These are phyloP conservation scores for Nephila pilipes DNA, from an alignment of 1,140 invertebrate genomes.

Conservation along the genomic window DNA sequence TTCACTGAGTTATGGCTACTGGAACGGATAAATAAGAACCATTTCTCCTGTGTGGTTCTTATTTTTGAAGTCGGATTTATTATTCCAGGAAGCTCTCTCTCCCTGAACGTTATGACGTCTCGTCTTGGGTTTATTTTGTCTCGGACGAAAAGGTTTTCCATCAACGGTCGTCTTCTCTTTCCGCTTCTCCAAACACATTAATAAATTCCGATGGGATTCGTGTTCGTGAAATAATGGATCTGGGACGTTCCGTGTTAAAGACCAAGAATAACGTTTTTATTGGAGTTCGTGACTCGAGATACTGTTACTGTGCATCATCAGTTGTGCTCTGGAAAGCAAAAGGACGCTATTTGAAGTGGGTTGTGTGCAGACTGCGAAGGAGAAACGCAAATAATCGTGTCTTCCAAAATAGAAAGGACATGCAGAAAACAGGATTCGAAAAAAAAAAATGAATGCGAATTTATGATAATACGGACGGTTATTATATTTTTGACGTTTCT, in stretches of 20 bases:
- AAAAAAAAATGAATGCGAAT: too few species aligned
- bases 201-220: not conserved
- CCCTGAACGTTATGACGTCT: not conserved
- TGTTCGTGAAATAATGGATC: not conserved
- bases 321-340: too few species aligned
- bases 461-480: too few species aligned
- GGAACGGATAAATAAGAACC: not conserved
- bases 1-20: not conserved
- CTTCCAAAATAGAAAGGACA: too few species aligned
- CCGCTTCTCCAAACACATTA: not conserved
- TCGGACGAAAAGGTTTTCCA: constrained; percentile 18
- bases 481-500: too few species aligned
- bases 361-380: too few species aligned
- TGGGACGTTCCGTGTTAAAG: not conserved
- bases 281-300: too few species aligned
- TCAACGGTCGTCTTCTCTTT: not conserved
- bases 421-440: too few species aligned
- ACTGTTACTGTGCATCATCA: too few species aligned
- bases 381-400: too few species aligned
- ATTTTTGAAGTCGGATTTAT: not conserved
- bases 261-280: not conserved
- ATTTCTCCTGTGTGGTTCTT: not conserved
- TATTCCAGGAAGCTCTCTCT: constrained; percentile 15
- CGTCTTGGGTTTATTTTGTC: not conserved
- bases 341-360: too few species aligned